A percentile compares a stretch with the other conserved stretches of the same genome.
phyloP scores from a whole-genome alignment of 2,797 vertebrate genomes.

The Dryobates pubescens region DNA sequence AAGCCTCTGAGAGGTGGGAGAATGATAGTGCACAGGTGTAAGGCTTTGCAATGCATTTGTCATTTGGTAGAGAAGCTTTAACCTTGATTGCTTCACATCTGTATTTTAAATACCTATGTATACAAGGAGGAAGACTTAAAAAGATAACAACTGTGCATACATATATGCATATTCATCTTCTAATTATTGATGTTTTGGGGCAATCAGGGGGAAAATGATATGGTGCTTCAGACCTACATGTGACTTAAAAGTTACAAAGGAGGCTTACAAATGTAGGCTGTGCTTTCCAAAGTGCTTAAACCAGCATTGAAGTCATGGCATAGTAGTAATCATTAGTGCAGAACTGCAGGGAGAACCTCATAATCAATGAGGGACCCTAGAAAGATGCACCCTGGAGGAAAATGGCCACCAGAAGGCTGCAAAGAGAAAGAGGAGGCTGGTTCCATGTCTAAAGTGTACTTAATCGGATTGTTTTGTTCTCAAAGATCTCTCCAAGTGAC shows the following conservation, averaged over 20 bases:
- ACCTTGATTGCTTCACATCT: background rate
- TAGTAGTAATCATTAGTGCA: background rate
- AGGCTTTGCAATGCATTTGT: background rate
- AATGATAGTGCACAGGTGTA: background rate
- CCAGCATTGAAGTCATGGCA: background rate
- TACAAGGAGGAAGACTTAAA: background rate
- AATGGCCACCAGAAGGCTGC: background rate
- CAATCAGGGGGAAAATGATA: background rate
- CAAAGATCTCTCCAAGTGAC: background rate
- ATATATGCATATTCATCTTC: background rate
- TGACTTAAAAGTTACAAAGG: background rate
- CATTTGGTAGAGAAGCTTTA: background rate
- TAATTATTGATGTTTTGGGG: background rate
- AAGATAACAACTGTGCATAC: background rate
- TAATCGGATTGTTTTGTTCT: background rate
- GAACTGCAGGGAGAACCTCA: background rate
- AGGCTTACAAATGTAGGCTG: background rate
- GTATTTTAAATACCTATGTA: background rate
- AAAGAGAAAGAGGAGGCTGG: background rate
- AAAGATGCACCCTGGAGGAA: background rate
- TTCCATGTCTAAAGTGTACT: background rate
- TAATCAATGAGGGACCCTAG: fast-evolving
- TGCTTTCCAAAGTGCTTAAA: background rate
- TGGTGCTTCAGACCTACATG: fast-evolving
- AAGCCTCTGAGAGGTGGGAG: background rate